Conservation (phyloP, 2,797 vertebrate genomes). For the Sebastes ruberrimus region DNA sequence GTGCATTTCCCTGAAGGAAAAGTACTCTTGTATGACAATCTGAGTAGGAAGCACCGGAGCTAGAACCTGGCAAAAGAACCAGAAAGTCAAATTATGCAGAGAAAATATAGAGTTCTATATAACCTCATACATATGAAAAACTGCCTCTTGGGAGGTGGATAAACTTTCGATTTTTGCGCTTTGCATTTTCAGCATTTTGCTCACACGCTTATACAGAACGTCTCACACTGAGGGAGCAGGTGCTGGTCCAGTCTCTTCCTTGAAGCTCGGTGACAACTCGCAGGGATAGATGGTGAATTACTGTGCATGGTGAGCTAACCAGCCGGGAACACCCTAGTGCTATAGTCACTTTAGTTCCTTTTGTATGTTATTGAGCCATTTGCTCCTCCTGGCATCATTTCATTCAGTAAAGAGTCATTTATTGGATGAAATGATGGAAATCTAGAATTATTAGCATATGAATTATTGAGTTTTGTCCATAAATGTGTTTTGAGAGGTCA, state of each 20-base stretch:
- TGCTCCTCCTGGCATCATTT: background rate
- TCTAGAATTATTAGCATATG: too few relatives aligned
- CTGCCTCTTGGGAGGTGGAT: background rate
- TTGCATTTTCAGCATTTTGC: slow-evolving; percentile 12
- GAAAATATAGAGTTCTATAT: slow-evolving; percentile 14
- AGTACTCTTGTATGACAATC: background rate
- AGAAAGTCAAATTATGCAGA: slow-evolving; percentile 24
- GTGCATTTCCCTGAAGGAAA: slow-evolving; percentile 8
- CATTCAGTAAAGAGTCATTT: background rate
- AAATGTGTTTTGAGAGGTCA: too few relatives aligned
- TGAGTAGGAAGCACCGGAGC: slow-evolving; percentile 1
- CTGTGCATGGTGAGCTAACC: background rate
- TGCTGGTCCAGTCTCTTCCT: background rate
- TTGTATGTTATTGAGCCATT: background rate
- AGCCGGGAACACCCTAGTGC: background rate
- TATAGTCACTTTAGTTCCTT: background rate
- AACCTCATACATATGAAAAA: slow-evolving; percentile 27
- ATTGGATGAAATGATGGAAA: background rate
- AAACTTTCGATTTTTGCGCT: slow-evolving; percentile 3
- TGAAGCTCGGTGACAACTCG: background rate
- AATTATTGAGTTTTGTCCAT: too few relatives aligned
- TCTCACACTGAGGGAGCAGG: background rate
- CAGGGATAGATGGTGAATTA: background rate
- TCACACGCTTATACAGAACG: background rate
- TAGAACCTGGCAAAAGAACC: slow-evolving; percentile 6